Conservation (phyloP, 2,113 vertebrate genomes). For the Candoia aspera region DNA sequence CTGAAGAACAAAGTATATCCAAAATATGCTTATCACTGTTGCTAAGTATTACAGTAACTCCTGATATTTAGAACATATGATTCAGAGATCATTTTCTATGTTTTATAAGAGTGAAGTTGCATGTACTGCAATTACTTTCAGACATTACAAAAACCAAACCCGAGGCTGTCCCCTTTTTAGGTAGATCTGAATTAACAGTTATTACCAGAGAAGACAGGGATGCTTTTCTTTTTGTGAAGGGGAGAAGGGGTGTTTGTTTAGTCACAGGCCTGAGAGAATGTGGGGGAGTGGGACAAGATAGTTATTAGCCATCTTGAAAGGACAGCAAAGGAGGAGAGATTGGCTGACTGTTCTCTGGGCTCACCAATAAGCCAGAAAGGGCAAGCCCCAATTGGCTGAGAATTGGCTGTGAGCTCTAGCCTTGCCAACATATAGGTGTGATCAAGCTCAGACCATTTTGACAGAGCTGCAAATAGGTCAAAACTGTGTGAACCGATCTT, state of each 20-base stretch:
- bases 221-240: not conserved
- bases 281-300: not conserved
- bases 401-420: not conserved
- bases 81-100: fast-evolving
- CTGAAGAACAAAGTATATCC: not conserved
- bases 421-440: not conserved
- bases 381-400: not conserved
- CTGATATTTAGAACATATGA: not conserved
- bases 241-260: not conserved
- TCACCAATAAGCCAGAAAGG: too few species aligned
- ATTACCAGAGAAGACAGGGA: not conserved
- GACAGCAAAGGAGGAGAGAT: not conserved
- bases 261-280: not conserved
- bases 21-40: fast-evolving
- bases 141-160: not conserved
- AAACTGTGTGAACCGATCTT: not conserved
- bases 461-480: not conserved
- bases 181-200: not conserved
- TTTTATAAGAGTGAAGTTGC: not conserved
- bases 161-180: not conserved
- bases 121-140: conserved; percentile 1
- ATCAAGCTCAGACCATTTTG: not conserved
- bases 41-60: not conserved
- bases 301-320: not conserved
- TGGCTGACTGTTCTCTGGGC: not conserved